A percentile compares a stretch with the other conserved stretches of the same genome.
Evolutionary conservation across 2,113 vertebrate genomes (phyloP).

Genomic region (Catagonus wagneri): DNA sequence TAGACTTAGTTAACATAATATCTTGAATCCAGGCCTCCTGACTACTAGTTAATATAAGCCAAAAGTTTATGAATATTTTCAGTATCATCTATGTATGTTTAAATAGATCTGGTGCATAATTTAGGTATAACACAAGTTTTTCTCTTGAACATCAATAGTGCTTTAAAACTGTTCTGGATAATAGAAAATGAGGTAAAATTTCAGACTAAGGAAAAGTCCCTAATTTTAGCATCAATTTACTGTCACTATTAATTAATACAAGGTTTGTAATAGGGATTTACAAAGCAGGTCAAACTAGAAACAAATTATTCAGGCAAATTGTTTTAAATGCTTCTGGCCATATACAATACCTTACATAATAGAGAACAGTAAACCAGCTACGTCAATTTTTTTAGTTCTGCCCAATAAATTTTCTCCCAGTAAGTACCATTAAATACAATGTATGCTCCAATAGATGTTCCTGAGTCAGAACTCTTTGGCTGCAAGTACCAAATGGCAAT

Average conservation of each 20-base stretch:
- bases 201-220: background rate
- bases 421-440: background rate
- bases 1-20: constrained; percentile 29
- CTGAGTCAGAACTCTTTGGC: background rate
- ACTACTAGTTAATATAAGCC: background rate
- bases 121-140: background rate
- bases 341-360: background rate
- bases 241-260: constrained; percentile 47
- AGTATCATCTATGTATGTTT: background rate
- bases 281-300: constrained; percentile 35
- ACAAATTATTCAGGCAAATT: background rate
- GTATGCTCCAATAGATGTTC: background rate
- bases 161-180: constrained; percentile 11
- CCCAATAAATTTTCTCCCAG: constrained; percentile 34
- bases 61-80: constrained; percentile 21
- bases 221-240: constrained; percentile 49
- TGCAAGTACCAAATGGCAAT: background rate
- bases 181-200: constrained; percentile 64
- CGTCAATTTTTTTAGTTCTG: constrained; percentile 35
- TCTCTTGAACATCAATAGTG: constrained; percentile 9
- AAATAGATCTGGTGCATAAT: background rate
- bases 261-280: constrained; percentile 23
- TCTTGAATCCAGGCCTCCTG: background rate
- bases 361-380: background rate
- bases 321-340: constrained; percentile 37